Evolutionary conservation across 1,140 invertebrate genomes (phyloP), one percentile per base, ranked within the genome.

Genomic region (Drosophila eugracilis): DNA sequence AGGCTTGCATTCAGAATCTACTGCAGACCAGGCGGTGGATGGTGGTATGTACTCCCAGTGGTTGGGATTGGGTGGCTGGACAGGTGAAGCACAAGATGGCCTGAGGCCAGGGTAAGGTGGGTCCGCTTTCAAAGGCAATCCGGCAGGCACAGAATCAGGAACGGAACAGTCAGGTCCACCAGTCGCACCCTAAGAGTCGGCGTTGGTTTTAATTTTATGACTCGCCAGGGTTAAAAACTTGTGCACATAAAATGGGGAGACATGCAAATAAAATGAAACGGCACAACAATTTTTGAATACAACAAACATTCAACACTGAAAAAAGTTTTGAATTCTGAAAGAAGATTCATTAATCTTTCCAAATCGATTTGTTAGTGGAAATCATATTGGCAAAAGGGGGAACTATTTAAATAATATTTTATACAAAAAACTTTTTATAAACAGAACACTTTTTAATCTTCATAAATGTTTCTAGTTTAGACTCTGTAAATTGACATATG

Each of bases 171-270:
- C 67, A 65, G 75, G 45, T 66, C 41, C 75, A 60, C 66, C 62
- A 72, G 44, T 66, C 71, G 65, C 79, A 84, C 70, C 70, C 79
- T 59, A 69, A 75, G 75, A 78, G 79, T 53, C 47, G 44, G 48
- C 60, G 65, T 77, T 74, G 78, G 71, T 84, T 84, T 84, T 84
- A 84, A 84, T 84, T 84, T 83, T 83, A 83, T 83, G 79, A 78
- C 63, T 78, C 79, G 75, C 24, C 63, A 66, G 79, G 79, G 79
- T 84, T 83, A 84, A 78, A 83, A 83, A 83, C 53, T 81, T 81
- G 65, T 77, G 47, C 63, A 65, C 57, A 81, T 72, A 69, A 63
- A 77, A 78, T 52, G 50, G 58, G 53, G 48, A 66, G 44, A 59
- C 63, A 55, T 59, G 66, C 71, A 69, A 85, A 67, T 75, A 63